Base-by-base conservation (phyloP, 2,888 invertebrate species). In the Eumacrocentrus americanus region DNA sequence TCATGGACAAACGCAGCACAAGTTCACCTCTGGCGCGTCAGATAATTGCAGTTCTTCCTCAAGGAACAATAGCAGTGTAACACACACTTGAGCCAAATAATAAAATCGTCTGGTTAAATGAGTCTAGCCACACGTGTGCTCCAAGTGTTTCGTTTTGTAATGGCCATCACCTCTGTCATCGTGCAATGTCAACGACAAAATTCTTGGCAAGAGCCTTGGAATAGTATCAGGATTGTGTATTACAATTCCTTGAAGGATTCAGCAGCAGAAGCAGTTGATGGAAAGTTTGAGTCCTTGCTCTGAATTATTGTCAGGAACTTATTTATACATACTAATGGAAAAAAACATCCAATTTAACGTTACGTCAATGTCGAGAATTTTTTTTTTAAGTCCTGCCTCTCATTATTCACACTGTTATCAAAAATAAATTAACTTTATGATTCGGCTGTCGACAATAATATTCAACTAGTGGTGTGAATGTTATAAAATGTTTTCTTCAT, bases 21-120 rank as follows among this genome's bases (percentile, higher is more conserved):
- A 46, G 25, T 46, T 46, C n/a, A 22, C 25, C 46, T 46, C 25
- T 25, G 25, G 14, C 46, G 23, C 20, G 11, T 42, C 20, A 12
- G 23, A 46, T 46, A 46, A 46, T 46, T 46, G 4, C n/a, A 46
- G 20, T 46, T 25, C n/a, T n/a, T 25, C n/a, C 11, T 7, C n/a
- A n/a, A 14, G 46, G 23, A n/a, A 12, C 4, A 46, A 25, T 46
- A 23, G 23, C 22, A 23, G 5, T 46, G 11, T 20, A 46, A 46
- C 7, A n/a, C n/a, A 35, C 20, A 9, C 18, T 2, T 18, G 20
- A 11, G 25, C 46, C 23, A n/a, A 46, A 46, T 42, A 18, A 42
- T 42, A n/a, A 42, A 42, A 18, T 42, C n/a, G 9, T 42, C 20
- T 42, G 6, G 20, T 18, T 42, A 20, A 11, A 20, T 16, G n/a